Percentiles rank a stretch among this genome's conserved stretches.
These are phyloP conservation scores for Bombus terrestris DNA, from an alignment of 1,140 invertebrate species.

Conservation along the genomic window DNA sequence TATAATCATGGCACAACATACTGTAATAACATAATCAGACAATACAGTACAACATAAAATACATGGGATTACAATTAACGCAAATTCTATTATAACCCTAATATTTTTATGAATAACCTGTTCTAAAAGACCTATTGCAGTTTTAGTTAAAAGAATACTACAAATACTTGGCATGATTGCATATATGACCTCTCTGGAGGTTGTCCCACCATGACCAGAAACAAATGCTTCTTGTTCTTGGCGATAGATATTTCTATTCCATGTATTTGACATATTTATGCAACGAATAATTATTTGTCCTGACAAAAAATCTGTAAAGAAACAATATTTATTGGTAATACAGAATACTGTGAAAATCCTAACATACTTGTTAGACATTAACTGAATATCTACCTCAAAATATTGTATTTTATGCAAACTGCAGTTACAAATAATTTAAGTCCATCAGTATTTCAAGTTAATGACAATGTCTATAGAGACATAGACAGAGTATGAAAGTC, in stretches of 20 bases:
- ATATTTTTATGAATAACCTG: conserved; percentile 56
- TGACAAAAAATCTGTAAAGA: conserved; percentile 18
- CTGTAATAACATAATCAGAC: conserved; percentile 65
- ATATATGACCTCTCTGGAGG: conserved; percentile 77
- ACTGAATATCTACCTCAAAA: background rate
- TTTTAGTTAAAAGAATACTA: conserved; percentile 73
- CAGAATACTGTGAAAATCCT: background rate
- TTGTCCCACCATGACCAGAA: conserved; percentile 74
- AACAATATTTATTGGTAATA: background rate
- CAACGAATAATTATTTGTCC: conserved; percentile 7
- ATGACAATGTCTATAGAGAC: no score
- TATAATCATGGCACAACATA: conserved; percentile 64
- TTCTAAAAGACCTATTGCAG: conserved; percentile 60
- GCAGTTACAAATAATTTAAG: background rate
- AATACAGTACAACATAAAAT: conserved; percentile 83
- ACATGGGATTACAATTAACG: conserved; percentile 81
- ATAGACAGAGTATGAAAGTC: no score
- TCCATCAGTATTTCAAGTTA: background rate
- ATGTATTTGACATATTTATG: conserved; percentile 36
- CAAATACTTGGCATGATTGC: conserved; percentile 81
- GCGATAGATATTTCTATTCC: conserved; percentile 69
- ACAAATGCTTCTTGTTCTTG: conserved; percentile 74
- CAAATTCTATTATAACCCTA: conserved; percentile 81
- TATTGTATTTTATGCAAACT: background rate
- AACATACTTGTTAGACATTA: conserved; percentile 14